These are phyloP conservation scores for Pteruthius melanotis DNA, from an alignment of 2,113 vertebrate species.

Conservation along the genomic window DNA sequence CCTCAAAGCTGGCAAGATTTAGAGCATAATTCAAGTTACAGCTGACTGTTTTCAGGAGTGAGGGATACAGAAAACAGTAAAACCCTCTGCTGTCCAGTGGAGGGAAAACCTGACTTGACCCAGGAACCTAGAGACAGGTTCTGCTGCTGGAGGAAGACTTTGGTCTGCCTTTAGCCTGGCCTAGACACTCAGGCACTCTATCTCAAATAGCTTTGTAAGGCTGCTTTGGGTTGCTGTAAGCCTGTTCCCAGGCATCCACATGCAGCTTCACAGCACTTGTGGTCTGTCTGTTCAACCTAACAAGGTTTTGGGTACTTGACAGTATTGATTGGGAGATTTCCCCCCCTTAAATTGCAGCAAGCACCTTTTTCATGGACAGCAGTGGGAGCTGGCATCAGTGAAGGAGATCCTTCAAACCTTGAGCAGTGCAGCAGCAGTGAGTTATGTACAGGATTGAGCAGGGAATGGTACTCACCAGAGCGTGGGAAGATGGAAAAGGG, in stretches of 20 bases:
- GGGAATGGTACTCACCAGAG: conserved; percentile 40
- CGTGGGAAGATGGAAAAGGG: background rate
- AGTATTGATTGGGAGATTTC: background rate
- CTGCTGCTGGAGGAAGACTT: background rate
- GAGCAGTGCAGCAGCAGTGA: background rate
- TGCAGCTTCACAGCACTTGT: background rate
- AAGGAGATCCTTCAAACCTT: background rate
- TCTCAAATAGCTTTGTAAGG: background rate
- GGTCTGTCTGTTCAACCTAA: background rate
- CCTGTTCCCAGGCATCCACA: background rate
- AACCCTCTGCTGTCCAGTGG: background rate
- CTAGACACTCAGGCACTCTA: accelerated
- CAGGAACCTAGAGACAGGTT: background rate
- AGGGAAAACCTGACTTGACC: background rate
- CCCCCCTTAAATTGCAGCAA: background rate
- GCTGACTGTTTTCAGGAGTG: background rate
- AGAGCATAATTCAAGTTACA: background rate
- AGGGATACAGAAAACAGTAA: background rate
- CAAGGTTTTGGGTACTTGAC: background rate
- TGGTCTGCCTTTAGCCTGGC: background rate
- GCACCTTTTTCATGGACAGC: background rate
- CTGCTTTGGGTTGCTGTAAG: background rate
- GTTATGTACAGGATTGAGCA: background rate
- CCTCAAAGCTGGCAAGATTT: background rate
- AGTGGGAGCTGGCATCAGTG: background rate